Percentiles rank a stretch among this genome's conserved stretches.
Conservation (phyloP, 2,888 invertebrate genomes). For the Lagria hirta region DNA sequence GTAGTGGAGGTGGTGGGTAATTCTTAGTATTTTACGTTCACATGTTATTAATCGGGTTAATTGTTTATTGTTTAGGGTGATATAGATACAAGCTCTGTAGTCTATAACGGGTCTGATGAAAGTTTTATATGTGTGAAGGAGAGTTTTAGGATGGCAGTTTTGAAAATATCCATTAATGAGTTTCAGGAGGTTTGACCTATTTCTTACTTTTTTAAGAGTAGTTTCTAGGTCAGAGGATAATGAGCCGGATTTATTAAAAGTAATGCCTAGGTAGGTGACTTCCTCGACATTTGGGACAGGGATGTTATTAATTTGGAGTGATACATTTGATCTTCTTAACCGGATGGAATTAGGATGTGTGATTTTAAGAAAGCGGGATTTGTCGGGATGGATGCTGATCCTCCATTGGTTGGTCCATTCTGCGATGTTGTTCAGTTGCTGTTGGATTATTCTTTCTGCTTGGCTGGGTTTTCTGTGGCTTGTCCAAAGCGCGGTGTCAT, state of each 20-base stretch:
- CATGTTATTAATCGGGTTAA: not conserved
- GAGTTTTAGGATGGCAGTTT: not conserved
- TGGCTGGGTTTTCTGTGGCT: conserved; percentile 9
- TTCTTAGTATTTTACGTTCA: conserved; percentile 3
- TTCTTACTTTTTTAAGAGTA: conserved; percentile 4
- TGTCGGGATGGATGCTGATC: conserved; percentile 20
- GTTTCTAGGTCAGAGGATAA: not conserved
- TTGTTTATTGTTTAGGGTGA: not conserved
- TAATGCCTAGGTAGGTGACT: conserved; percentile 20
- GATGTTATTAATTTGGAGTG: not conserved
- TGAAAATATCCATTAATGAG: not conserved
- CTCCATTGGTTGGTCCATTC: conserved; percentile 22
- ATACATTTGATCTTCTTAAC: no score
- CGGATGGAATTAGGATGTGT: conserved; percentile 8
- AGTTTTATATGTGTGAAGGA: conserved; percentile 3
- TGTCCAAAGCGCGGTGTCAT: conserved; percentile 27
- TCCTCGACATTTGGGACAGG: conserved; percentile 6
- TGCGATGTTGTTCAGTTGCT: conserved; percentile 8
- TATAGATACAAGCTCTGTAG: conserved; percentile 2
- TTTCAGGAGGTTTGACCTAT: not conserved
- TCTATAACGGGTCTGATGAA: conserved; percentile 4
- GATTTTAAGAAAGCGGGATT: conserved; percentile 15
- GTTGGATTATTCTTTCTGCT: conserved; percentile 11
- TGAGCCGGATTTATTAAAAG: conserved; percentile 13
- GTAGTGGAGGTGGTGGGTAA: not conserved